Evolutionary conservation across 2,797 vertebrate species (phyloP).

Genomic region (Trachops cirrhosus): DNA sequence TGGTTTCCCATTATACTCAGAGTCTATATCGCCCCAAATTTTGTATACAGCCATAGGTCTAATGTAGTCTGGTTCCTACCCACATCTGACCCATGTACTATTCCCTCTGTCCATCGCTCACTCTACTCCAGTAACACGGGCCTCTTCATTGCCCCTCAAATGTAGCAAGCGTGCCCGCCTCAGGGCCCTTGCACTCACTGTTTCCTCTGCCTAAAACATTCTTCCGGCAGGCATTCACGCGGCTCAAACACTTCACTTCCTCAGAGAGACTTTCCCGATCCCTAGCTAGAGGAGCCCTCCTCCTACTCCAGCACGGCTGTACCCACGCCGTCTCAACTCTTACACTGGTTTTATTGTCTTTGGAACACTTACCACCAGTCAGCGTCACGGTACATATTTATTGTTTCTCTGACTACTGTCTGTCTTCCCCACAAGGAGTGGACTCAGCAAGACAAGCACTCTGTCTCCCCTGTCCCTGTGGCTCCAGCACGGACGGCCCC

Average conservation of each 20-base stretch:
- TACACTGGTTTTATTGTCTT: neutral
- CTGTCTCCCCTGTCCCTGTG: neutral
- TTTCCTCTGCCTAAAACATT: neutral
- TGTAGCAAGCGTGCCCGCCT: neutral
- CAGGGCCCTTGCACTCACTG: neutral
- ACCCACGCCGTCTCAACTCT: neutral
- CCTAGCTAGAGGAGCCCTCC: neutral
- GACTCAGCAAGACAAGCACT: neutral
- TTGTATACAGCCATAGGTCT: neutral
- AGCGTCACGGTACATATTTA: accelerated
- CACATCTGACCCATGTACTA: neutral
- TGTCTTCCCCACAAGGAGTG: neutral
- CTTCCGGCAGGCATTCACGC: neutral
- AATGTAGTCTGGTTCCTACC: neutral
- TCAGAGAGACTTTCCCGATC: neutral
- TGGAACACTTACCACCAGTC: neutral
- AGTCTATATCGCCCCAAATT: neutral
- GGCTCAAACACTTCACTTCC: neutral
- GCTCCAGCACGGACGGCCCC: neutral
- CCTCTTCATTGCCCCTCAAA: neutral
- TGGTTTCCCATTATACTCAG: neutral
- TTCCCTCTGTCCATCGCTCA: neutral
- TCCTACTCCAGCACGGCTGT: too few relatives aligned
- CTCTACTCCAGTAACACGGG: neutral
- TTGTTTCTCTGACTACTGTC: neutral